Conservation (phyloP, 2,888 invertebrate genomes). For the Crepidodera aurea region DNA sequence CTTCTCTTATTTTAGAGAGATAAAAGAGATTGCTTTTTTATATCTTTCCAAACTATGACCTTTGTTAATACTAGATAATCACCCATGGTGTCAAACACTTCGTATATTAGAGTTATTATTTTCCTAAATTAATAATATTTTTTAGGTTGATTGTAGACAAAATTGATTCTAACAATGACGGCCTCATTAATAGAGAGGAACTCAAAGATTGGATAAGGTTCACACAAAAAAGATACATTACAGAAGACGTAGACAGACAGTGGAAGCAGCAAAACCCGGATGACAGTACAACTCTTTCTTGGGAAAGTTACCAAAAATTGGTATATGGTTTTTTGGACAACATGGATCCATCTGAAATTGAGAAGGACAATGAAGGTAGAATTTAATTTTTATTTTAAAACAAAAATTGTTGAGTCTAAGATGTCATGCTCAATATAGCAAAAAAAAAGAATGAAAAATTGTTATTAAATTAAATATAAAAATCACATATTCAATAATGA, state of each 20-base stretch:
- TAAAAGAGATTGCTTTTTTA: too few relatives aligned
- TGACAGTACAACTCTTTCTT: conserved; percentile 76
- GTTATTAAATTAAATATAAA: too few relatives aligned
- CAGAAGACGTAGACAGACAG: conserved; percentile 90
- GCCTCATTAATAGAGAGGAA: conserved; percentile 84
- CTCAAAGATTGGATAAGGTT: conserved; percentile 95
- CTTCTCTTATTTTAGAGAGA: too few relatives aligned
- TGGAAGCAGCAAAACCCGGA: conserved; percentile 92
- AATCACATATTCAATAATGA: too few relatives aligned
- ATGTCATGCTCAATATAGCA: background rate
- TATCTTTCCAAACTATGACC: too few relatives aligned
- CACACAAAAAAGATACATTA: conserved; percentile 91
- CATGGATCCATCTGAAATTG: conserved; percentile 72
- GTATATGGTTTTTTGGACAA: conserved; percentile 90
- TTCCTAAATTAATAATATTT: too few relatives aligned
- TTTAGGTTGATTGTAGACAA: conserved; percentile 88
- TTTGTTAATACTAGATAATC: too few relatives aligned
- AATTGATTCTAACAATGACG: conserved; percentile 88
- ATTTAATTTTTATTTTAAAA: too few relatives aligned
- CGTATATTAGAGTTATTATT: too few relatives aligned
- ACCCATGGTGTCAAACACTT: too few relatives aligned
- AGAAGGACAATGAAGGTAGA: conserved; percentile 68
- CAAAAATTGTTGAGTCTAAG: too few relatives aligned
- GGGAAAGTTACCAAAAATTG: conserved; percentile 83
- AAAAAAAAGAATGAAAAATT: too few relatives aligned